Percentiles rank a stretch among this genome's conserved stretches.
phyloP scores from a whole-genome alignment of 2,888 invertebrate species.

The Bombylius major region DNA sequence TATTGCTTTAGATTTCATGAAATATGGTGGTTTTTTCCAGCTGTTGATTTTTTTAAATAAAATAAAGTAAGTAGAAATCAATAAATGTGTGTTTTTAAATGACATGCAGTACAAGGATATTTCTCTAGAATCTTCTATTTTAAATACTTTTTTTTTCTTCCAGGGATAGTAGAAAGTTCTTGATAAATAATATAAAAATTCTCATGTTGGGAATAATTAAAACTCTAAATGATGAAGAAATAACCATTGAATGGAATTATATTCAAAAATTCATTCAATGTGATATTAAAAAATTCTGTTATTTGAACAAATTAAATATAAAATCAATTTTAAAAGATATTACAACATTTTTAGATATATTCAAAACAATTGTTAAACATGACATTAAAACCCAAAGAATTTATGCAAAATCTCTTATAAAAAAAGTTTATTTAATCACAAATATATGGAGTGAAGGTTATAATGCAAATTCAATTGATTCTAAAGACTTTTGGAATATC shows the following conservation, averaged over 20 bases:
- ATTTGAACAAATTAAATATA: background rate
- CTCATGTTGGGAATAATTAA: background rate
- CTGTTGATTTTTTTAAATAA: background rate
- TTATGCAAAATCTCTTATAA: background rate
- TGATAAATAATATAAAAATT: background rate
- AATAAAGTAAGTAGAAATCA: background rate
- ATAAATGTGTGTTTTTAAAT: background rate
- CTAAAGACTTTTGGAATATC: background rate
- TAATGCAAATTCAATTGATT: background rate
- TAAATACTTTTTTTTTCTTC: background rate
- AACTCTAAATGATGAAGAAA: background rate
- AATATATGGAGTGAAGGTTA: background rate
- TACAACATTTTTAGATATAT: background rate
- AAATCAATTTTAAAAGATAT: background rate
- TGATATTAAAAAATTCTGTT: background rate
- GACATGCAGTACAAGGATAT: too few relatives aligned
- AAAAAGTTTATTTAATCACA: background rate
- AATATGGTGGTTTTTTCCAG: background rate
- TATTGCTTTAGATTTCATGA: background rate
- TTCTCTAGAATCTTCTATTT: background rate
- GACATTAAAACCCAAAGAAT: background rate
- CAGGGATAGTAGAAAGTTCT: background rate
- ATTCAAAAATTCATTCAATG: background rate
- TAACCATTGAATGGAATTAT: background rate
- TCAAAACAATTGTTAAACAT: background rate